Evolutionary conservation across 1,140 invertebrate species (phyloP), one percentile per base, ranked within the genome.

Genomic region (Heliothis subflexa): DNA sequence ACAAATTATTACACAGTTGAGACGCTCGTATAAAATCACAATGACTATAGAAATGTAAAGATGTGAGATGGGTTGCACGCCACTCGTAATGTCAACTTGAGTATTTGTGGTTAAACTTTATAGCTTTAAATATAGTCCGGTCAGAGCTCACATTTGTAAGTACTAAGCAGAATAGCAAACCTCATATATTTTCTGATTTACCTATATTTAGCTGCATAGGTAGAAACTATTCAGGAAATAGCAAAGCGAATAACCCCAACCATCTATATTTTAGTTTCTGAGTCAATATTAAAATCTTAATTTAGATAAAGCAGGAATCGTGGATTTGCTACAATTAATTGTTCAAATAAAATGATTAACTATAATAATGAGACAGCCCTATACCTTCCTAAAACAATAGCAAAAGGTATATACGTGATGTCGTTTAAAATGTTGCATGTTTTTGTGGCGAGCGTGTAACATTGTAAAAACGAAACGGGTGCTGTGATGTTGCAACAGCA

Each of bases 1-100:
- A 74, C 55, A 74, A 74, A 28, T 61, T 59, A 61, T 74, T 49
- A 57, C 21, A 61, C 25, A 47, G 71, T 74, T 61, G 40, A 74
- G 18, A 74, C 11, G 55, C n/a, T 74, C 18, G 54, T 49, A 49
- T 74, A 74, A 74, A 74, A 61, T 74, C 16, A 61, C 71, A 59
- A 49, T 61, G 45, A 33, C 49, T 59, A 21, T 25, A 25, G 49
- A 3, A 61, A 25, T 74, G 28, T 33, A 61, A 74, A 61, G 7
- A 61, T n/a, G n/a, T n/a, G 28, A 33, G 16, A 33, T 9, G 33
- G 40, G 40, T 49, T 2, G 57, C 21, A 16, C 54, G 16, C 55
- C 12, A 25, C 55, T 50, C 40, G 4, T 50, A 59, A 61, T 50
- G 28, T 25, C 33, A 57, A 47, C 16, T 59, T 45, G n/a, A 2